These are phyloP conservation scores for Anarrhichthys ocellatus DNA, from an alignment of 2,113 vertebrate species.

Conservation along the genomic window DNA sequence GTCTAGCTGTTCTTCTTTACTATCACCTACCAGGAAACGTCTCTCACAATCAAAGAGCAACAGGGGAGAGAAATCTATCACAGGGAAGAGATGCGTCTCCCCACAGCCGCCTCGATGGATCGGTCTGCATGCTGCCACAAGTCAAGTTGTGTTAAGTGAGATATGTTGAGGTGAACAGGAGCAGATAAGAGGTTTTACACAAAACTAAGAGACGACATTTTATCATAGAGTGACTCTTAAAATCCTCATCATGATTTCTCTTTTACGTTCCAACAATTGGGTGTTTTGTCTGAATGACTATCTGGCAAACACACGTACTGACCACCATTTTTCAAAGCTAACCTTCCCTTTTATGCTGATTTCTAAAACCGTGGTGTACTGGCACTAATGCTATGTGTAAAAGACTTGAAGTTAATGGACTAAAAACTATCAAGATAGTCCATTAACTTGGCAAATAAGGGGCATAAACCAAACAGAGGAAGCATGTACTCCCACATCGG, in stretches of 20 bases:
- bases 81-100: neutral
- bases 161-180: neutral
- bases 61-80: neutral
- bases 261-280: neutral
- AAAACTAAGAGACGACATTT: neutral
- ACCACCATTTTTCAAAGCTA: neutral
- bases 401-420: neutral
- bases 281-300: neutral
- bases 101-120: neutral
- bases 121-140: neutral
- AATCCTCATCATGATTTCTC: no score
- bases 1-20: neutral
- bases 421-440: neutral
- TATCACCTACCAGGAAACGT: neutral
- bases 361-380: neutral
- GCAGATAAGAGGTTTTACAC: neutral
- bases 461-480: neutral
- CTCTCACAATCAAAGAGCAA: slow-evolving; percentile 6
- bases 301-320: neutral
- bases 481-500: neutral
- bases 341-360: neutral
- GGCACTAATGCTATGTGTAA: neutral
- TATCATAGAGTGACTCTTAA: neutral
- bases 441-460: slow-evolving; percentile 20
- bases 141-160: neutral